A percentile compares a stretch with the other conserved stretches of the same genome.
Conservation (phyloP, 2,797 vertebrate genomes). For the Parauchenoglanis punctatus region DNA sequence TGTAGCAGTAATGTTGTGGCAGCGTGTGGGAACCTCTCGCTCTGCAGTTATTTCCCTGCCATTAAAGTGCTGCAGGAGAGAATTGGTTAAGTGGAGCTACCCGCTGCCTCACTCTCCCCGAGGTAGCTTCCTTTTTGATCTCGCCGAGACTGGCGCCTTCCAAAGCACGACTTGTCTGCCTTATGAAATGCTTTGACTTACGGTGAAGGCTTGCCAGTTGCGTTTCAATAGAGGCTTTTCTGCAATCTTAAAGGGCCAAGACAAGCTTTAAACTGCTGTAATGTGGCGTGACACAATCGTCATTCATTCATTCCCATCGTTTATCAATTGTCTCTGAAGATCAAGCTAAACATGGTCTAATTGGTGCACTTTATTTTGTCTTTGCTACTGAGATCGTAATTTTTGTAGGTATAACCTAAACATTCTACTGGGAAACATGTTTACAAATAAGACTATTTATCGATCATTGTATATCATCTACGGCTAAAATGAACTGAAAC, state of each 20-base stretch:
- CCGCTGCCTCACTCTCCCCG: constrained; percentile 76
- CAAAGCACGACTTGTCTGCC: constrained; percentile 71
- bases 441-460: background rate
- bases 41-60: constrained; percentile 61
- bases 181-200: constrained; percentile 70
- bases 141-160: constrained; percentile 83
- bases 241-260: constrained; percentile 62
- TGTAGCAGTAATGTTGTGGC: constrained; percentile 15
- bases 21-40: constrained; percentile 59
- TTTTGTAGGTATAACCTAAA: background rate
- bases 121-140: constrained; percentile 84
- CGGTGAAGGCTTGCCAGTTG: constrained; percentile 67
- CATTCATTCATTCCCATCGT: constrained; percentile 54
- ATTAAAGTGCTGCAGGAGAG: constrained; percentile 73
- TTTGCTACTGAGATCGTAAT: background rate
- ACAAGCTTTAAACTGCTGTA: constrained; percentile 63
- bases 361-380: constrained; percentile 15
- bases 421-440: background rate
- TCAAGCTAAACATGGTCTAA: constrained; percentile 16
- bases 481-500: background rate
- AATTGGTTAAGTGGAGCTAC: constrained; percentile 82
- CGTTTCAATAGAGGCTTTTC: constrained; percentile 63
- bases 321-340: constrained; percentile 34
- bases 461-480: background rate
- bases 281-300: constrained; percentile 63